Evolutionary conservation across 2,888 invertebrate genomes (phyloP), one percentile per base, ranked within the genome.

Genomic region (Stenodema calcarata): DNA sequence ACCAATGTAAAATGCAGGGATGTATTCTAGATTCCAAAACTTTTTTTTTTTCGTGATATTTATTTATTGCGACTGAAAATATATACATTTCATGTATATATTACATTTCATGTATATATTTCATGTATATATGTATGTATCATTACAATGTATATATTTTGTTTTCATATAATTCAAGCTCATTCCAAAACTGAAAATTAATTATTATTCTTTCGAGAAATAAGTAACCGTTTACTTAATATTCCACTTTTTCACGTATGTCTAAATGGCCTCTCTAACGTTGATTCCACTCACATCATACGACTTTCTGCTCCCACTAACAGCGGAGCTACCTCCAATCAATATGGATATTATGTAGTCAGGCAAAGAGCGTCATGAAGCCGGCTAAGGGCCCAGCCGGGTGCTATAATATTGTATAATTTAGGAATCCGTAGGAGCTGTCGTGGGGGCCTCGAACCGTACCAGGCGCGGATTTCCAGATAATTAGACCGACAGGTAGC

Each of bases 391-490:
- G 80, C 80, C 54, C 80, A 27, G 42, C 54, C 12, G 84, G 84
- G 84, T 75, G 84, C 70, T 84, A 84, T 73, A 84, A 84, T 84
- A 84, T 84, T 84, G 84, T 84, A 84, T 75, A 84, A 84, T 84
- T 84, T 84, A 84, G 75, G 84, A 84, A 28, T 73, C 75, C 28
- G 7, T 12, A 44, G 44, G 27, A 28, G 27, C 27, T 16, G 54
- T n/a, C 18, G 30, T 23, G 80, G 30, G 30, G n/a, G 70, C 35
- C 84, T 62, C 62, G 27, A 23, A 7, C 18, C 84, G 84, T 84
- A 84, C 84, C 84, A 84, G 84, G 84, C 84, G 84, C 84, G 84
- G 84, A 84, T 84, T 73, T 84, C 84, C 73, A 84, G 84, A 84
- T 84, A 84, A 84, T 84, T 84, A 84, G 70, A 84, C 84, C 54